Evolutionary conservation across 2,888 invertebrate genomes (phyloP), one percentile per base, ranked within the genome.

Genomic region (Eupithecia centaureata): DNA sequence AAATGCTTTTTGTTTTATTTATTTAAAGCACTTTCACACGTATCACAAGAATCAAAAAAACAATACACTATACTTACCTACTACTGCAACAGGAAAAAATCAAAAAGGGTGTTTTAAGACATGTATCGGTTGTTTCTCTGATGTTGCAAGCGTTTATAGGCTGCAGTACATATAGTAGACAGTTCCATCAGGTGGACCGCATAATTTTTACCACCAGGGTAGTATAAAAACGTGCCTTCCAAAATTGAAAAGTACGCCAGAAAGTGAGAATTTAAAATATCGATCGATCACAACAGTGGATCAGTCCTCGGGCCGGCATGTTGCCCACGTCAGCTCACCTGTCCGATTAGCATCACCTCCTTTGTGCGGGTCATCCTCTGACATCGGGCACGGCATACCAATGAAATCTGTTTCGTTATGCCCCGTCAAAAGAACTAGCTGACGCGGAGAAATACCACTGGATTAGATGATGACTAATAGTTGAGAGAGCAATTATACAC

Each of bases 301-400:
- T 56, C 54, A 56, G 77, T 79, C 76, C 78, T 77, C 74, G 67
- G 77, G 75, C 68, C 77, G 79, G 79, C 73, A 71, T 74, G 73
- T 77, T 76, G 79, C 84, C 82, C 84, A 80, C 84, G 88, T 90
- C 91, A 86, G 81, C 86, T 86, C 90, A 89, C 86, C 92, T 93
- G 92, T 92, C 92, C 89, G 92, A 91, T 90, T 91, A 91, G 85
- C 87, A 92, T 92, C 91, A 91, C 87, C 87, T 87, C 84, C 82
- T 86, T 86, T 87, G 85, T 88, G 82, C 85, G 85, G 89, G 89
- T 89, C 89, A 90, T 87, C 84, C 87, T 82, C 84, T 86, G 84
- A 83, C 85, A 84, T 84, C 62, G 52, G 27, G 10, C 15, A 82
- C 84, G 86, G 79, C 79, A 70, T 70, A 83, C 82, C 80, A 84